Evolutionary conservation across 2,888 invertebrate species (phyloP).

Genomic region (Osedax frankpressi): DNA sequence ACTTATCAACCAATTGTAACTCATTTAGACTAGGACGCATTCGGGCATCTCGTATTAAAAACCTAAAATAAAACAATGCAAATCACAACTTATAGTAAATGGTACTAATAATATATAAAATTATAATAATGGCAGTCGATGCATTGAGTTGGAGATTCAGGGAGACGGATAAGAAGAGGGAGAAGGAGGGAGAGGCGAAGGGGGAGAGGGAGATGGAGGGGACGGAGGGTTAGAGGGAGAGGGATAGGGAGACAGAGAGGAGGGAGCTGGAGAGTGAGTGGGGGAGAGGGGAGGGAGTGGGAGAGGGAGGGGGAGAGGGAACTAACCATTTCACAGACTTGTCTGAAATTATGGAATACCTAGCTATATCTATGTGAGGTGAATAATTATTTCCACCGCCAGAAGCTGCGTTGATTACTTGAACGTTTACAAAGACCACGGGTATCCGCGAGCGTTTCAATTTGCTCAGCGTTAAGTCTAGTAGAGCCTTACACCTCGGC

Average conservation of each 20-base stretch:
- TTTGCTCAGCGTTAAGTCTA: no score
- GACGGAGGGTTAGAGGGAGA: neutral
- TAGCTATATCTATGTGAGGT: slow-evolving; percentile 13
- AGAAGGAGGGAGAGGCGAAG: neutral
- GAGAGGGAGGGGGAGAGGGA: neutral
- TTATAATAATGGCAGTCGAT: no score
- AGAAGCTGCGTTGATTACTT: no score
- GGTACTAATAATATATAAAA: no score
- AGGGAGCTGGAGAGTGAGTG: neutral
- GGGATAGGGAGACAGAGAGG: neutral
- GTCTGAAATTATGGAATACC: slow-evolving; percentile 26
- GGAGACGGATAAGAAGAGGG: neutral
- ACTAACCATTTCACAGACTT: slow-evolving; percentile 17
- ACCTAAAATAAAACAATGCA: slow-evolving; percentile 13
- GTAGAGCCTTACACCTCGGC: no score
- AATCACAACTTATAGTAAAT: no score
- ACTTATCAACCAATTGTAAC: slow-evolving; percentile 23
- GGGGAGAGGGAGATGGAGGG: neutral
- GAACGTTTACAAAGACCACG: no score
- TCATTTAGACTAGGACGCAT: slow-evolving; percentile 27
- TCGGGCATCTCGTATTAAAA: slow-evolving; percentile 25
- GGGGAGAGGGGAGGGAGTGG: neutral
- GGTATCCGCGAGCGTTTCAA: no score
- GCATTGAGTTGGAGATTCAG: neutral
- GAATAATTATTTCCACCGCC: no score